These are phyloP conservation scores for Parapsyche elsis DNA, from an alignment of 1,140 invertebrate genomes.

Conservation along the genomic window DNA sequence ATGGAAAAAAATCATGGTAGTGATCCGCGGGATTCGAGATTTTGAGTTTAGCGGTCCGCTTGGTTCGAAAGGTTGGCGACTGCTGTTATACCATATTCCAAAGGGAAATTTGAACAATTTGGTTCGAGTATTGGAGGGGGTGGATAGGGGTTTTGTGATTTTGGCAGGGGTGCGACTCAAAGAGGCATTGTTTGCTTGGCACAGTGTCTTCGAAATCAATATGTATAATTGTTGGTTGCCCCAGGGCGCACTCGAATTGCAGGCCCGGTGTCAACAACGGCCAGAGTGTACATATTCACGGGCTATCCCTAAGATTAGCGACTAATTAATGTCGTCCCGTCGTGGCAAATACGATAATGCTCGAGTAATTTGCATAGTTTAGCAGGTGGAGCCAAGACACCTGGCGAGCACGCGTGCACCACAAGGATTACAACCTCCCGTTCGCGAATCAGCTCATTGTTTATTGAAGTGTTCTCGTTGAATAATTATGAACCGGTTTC, in stretches of 20 bases:
- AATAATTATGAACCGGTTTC: background rate
- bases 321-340: conserved; percentile 48
- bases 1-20: too few relatives aligned
- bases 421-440: background rate
- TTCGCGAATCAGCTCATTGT: conserved; percentile 1
- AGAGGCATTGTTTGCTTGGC: background rate
- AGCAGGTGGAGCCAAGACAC: background rate
- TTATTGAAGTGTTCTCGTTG: background rate
- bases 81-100: too few relatives aligned
- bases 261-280: too few relatives aligned
- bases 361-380: conserved; percentile 49
- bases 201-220: conserved; percentile 14
- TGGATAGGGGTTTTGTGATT: background rate
- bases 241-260: too few relatives aligned
- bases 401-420: background rate
- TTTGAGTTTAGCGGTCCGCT: too few relatives aligned
- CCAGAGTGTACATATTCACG: background rate
- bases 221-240: background rate
- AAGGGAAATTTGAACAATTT: too few relatives aligned
- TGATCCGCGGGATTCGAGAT: too few relatives aligned
- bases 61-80: too few relatives aligned
- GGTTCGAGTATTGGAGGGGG: too few relatives aligned
- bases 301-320: conserved; percentile 43
- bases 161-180: background rate
- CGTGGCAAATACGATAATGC: conserved; percentile 43